phyloP scores from a whole-genome alignment of 2,113 vertebrate species.

The Ciconia maguari region DNA sequence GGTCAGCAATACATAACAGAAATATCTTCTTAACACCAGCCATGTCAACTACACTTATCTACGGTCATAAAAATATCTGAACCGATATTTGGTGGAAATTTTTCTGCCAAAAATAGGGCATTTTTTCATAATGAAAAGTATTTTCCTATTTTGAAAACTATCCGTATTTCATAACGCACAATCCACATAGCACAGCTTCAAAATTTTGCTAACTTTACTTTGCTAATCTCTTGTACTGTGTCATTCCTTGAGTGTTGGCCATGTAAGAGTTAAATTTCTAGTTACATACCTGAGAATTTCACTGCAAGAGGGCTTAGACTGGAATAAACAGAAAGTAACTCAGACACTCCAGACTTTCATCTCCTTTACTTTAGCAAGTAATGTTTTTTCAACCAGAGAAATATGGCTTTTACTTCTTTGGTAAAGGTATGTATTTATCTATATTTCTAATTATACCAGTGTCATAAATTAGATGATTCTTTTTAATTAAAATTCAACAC shows the following conservation, averaged over 20 bases:
- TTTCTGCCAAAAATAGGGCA: not conserved
- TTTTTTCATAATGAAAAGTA: not conserved
- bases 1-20: conserved; percentile 60
- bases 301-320: not conserved
- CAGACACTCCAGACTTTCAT: not conserved
- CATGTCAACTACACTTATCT: not conserved
- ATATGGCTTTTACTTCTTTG: not conserved
- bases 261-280: not conserved
- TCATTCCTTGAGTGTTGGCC: not conserved
- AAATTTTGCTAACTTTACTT: not conserved
- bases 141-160: not conserved
- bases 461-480: not conserved
- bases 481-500: not conserved
- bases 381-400: not conserved
- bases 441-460: not conserved
- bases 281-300: not conserved
- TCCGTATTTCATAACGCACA: not conserved
- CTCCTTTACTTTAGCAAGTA: not conserved
- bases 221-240: not conserved
- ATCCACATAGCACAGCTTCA: not conserved
- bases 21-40: not conserved
- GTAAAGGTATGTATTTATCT: not conserved
- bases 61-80: not conserved
- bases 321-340: not conserved
- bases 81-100: not conserved